Conservation (phyloP, 2,888 invertebrate genomes). For the Brachypalpus laphriformis region DNA sequence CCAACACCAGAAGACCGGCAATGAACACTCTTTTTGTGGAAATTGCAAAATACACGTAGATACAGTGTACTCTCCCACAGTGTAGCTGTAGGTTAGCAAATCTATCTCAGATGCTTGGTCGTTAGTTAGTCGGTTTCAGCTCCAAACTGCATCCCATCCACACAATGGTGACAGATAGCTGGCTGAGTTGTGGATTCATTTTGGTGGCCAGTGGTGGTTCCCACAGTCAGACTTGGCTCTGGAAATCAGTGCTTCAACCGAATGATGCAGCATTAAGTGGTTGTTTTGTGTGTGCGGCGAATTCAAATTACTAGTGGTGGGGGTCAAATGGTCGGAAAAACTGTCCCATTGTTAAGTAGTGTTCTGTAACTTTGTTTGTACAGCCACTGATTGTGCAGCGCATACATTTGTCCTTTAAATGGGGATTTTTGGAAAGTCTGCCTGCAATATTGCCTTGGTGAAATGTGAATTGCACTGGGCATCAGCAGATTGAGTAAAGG, state of each 20-base stretch:
- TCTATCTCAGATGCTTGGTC: constrained; percentile 51
- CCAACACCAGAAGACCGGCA: not conserved
- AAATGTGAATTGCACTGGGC: constrained; percentile 41
- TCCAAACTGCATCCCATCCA: not conserved
- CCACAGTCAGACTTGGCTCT: constrained; percentile 35
- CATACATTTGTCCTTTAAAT: constrained; percentile 63
- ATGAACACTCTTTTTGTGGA: constrained; percentile 6
- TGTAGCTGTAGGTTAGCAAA: too few species aligned
- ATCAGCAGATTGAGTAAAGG: constrained; percentile 16
- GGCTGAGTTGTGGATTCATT: constrained; percentile 58
- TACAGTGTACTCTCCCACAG: constrained; percentile 26
- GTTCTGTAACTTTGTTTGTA: constrained; percentile 34
- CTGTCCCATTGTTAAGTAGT: constrained; percentile 52
- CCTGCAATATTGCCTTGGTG: constrained; percentile 7
- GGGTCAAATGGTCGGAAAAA: constrained; percentile 62
- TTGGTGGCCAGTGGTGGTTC: constrained; percentile 59
- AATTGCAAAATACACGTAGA: constrained; percentile 38
- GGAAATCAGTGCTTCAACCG: constrained; percentile 38
- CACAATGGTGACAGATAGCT: constrained; percentile 58
- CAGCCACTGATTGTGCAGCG: not conserved
- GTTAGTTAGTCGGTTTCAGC: constrained; percentile 26
- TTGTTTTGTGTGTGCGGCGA: constrained; percentile 27
- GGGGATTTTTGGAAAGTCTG: constrained; percentile 27
- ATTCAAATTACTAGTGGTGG: constrained; percentile 50
- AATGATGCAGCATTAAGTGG: constrained; percentile 47